Evolutionary conservation across 2,888 invertebrate genomes (phyloP), one percentile per base, ranked within the genome.

Genomic region (Noctua fimbriata): DNA sequence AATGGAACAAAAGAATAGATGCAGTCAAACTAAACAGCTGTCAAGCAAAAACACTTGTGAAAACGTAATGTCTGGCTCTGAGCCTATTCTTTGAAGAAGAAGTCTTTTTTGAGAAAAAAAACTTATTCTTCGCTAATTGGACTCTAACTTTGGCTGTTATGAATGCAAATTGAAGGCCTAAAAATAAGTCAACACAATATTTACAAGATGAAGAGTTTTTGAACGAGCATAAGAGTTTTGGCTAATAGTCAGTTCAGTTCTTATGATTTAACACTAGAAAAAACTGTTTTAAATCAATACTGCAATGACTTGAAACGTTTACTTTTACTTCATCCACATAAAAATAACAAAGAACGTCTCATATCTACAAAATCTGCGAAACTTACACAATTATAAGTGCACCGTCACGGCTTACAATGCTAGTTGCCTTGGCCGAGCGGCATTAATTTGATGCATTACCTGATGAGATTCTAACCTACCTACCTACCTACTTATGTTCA

Each of bases 351-450:
- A 82, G 44, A 79, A 47, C 28, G 16, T 69, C 9, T 58, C 32
- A 41, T 44, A 41, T 79, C 44, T 28, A 49, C 9, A 73, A 78
- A 80, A 69, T 84, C 69, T 63, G 65, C 32, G 32, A 65, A 75
- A 52, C 77, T 87, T 70, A 67, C 85, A 55, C 85, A 87, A 87
- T 84, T 71, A 75, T 44, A 66, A 72, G 55, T 69, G 41, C 74
- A 18, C 52, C 81, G 81, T 87, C 85, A 85, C 88, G 85, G 85
- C 52, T 66, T 36, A 79, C 77, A 76, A 76, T 55, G 44, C 18
- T 41, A 52, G 66, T 85, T 70, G 63, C 85, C 85, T 85, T 85
- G 88, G 85, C 88, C 87, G 67, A 65, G 52, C 85, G 49, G 65
- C 81, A 76, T 76, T 71, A 71, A 77, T 79, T 72, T 69, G 76